Base-by-base conservation (phyloP, 2,113 vertebrate genomes). In the Calypte anna region DNA sequence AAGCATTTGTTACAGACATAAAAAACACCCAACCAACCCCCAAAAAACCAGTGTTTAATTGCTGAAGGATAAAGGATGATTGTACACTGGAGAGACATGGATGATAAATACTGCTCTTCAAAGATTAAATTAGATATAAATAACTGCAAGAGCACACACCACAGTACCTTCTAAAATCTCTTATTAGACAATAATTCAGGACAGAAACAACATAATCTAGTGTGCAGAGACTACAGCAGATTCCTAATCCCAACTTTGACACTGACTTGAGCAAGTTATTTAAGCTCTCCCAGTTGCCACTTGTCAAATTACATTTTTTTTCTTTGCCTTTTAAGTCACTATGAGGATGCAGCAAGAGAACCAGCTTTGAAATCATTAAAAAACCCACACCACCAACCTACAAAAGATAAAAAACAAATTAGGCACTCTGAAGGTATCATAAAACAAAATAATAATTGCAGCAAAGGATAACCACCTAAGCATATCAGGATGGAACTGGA, bases 231-330 rank as follows among this genome's bases (percentile, higher is more conserved):
- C n/a, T 67, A 69, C 43, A 40, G 51, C 66, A 79, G 82, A 69
- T 8, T 92, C 61, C 91, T 86, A 92, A 94, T 88, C 88, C 92
- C 72, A 88, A 58, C 55, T 55, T 70, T 62, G 72, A 22, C 63
- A 72, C 40, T 51, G 78, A 87, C 33, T 91, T 48, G 28, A 88
- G 44, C 54, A 89, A 94, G 33, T 86, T 80, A 72, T 43, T 92
- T 74, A 55, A 91, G 80, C 74, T 66, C 72, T 64, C 77, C 83
- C 85, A 83, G 64, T 38, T 88, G 66, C 68, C 91, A 55, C 53
- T 86, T 64, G 76, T n/a, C 72, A 70, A 86, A 59, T 40, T 30
- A 63, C 14, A 2, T 11, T 79, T 70, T 82, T 22, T 78, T 22
- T 9, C 40, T 40, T 64, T 58, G 53, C 62, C 31, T 94, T 25